Conservation (phyloP, 2,113 vertebrate species). For the Centrocercus urophasianus region DNA sequence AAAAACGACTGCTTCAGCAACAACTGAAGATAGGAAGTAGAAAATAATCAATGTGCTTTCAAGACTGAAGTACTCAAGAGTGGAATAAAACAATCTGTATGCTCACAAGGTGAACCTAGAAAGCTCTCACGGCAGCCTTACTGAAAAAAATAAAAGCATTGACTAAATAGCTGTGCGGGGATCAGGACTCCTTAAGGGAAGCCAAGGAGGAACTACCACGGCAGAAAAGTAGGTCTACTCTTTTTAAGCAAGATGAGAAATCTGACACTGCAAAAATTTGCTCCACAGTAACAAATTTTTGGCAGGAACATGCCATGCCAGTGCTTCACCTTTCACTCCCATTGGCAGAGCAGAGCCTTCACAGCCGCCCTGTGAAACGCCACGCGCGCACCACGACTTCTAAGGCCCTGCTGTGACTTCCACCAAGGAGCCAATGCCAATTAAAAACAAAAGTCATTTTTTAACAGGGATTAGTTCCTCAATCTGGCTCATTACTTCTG, state of each 20-base stretch:
- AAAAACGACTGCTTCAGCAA: constrained; percentile 46
- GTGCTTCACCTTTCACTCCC: neutral
- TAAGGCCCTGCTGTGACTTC: neutral
- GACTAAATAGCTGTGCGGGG: neutral
- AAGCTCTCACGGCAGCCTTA: neutral
- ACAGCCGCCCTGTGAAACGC: neutral
- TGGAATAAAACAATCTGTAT: neutral
- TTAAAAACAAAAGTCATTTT: constrained; percentile 11
- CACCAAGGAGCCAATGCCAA: neutral
- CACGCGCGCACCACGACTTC: neutral
- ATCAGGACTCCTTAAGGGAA: neutral
- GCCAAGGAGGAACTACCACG: neutral
- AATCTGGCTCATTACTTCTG: neutral
- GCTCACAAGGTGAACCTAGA: neutral
- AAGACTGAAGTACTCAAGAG: neutral
- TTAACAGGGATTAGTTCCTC: neutral
- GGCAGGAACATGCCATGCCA: neutral
- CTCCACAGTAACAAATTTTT: neutral
- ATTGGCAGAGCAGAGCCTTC: neutral
- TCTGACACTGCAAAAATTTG: neutral
- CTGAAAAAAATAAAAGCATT: neutral
- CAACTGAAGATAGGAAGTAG: neutral
- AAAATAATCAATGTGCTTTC: neutral
- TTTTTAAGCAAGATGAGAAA: neutral
- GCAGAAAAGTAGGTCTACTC: neutral